These are phyloP conservation scores for Temnothorax rugatulus DNA, from an alignment of 2,888 invertebrate genomes.

Conservation along the genomic window DNA sequence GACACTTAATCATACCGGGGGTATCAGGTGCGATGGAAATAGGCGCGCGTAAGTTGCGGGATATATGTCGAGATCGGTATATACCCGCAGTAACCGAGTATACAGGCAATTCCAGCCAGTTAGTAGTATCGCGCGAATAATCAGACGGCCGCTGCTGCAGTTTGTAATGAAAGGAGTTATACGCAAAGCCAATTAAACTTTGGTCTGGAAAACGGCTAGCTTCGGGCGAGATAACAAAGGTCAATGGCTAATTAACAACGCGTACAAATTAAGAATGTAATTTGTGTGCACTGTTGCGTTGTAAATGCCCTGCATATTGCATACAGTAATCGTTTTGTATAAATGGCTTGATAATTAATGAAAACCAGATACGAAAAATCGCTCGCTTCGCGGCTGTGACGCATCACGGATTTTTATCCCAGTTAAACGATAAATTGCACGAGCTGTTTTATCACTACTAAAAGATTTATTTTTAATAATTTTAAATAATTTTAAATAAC, in stretches of 20 bases:
- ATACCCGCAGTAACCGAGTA: neutral
- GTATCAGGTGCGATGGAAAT: slow-evolving; percentile 25
- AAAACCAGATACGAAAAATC: neutral
- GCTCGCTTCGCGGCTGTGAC: neutral
- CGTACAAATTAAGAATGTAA: slow-evolving; percentile 33
- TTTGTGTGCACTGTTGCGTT: neutral
- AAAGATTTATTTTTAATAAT: neutral
- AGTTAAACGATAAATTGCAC: neutral
- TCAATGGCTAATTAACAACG: slow-evolving; percentile 53
- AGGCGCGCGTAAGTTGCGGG: neutral
- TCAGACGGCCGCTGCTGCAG: neutral
- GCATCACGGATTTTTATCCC: neutral
- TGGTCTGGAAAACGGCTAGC: slow-evolving; percentile 25
- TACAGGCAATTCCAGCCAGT: slow-evolving; percentile 7
- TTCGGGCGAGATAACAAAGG: slow-evolving; percentile 40
- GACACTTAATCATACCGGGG: slow-evolving; percentile 39
- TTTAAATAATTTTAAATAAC: neutral
- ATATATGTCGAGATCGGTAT: neutral
- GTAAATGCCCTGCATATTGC: neutral
- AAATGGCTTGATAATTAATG: slow-evolving; percentile 23
- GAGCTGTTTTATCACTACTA: neutral
- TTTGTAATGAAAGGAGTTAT: slow-evolving; percentile 46
- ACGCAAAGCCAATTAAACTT: slow-evolving; percentile 48
- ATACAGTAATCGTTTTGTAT: neutral
- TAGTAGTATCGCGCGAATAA: slow-evolving; percentile 41